Evolutionary conservation across 2,113 vertebrate species (phyloP).

Genomic region (Hypanus sabinus): DNA sequence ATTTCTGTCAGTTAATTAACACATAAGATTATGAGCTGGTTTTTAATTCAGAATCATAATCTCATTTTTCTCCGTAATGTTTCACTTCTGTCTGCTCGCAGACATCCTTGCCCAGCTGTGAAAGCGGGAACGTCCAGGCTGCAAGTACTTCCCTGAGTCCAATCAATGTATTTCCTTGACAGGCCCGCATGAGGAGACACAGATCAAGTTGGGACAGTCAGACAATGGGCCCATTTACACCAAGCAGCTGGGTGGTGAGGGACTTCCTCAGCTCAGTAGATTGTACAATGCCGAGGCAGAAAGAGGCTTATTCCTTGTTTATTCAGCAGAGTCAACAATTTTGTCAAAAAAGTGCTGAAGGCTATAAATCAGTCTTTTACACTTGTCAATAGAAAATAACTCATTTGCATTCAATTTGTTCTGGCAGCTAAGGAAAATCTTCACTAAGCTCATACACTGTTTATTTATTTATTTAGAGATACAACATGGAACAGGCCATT

Average conservation of each 20-base stretch:
- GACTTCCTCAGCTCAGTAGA: background rate
- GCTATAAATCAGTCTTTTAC: background rate
- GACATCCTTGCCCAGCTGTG: background rate
- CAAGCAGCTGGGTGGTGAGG: background rate
- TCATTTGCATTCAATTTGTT: background rate
- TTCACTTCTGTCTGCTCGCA: no score
- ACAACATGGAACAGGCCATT: no score
- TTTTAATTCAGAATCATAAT: background rate
- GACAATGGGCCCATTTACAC: conserved; percentile 22
- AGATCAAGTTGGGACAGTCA: background rate
- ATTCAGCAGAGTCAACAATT: background rate
- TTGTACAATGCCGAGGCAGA: background rate
- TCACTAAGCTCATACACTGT: background rate
- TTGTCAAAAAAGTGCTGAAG: background rate
- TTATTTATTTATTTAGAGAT: background rate
- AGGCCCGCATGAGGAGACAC: background rate
- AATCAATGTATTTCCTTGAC: conserved; percentile 31
- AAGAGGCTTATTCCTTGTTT: background rate
- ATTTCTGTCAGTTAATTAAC: background rate
- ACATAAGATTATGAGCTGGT: background rate
- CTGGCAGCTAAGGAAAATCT: background rate
- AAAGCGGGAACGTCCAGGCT: background rate
- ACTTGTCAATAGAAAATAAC: background rate
- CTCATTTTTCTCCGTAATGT: background rate
- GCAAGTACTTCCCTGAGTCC: background rate